phyloP scores from a whole-genome alignment of 2,797 vertebrate species.

The Siniperca undulata region DNA sequence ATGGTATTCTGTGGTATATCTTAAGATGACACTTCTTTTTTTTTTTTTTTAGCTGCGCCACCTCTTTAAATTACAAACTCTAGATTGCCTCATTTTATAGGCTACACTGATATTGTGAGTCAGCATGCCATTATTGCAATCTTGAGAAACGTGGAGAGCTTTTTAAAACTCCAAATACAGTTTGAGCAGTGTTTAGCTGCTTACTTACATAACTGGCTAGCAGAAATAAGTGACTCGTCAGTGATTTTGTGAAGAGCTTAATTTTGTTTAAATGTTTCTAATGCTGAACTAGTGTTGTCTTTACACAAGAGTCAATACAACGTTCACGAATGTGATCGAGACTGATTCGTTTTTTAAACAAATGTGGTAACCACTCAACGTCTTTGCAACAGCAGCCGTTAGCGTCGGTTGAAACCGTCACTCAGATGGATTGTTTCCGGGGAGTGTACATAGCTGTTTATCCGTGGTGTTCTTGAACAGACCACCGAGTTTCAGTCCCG shows the following conservation, averaged over 20 bases:
- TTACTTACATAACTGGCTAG: not conserved
- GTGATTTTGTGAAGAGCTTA: not conserved
- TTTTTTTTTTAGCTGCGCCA: not conserved
- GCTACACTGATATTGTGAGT: no score
- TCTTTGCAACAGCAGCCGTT: not conserved
- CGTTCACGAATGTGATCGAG: not conserved
- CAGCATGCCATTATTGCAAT: not conserved
- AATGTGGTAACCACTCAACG: not conserved
- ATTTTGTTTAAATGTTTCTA: not conserved
- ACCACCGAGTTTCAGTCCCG: conserved; percentile 17
- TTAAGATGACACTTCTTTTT: not conserved
- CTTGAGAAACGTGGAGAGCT: not conserved
- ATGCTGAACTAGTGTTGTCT: not conserved
- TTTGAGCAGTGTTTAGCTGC: not conserved
- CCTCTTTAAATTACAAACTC: not conserved
- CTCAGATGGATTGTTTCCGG: conserved; percentile 46
- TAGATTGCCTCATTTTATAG: not conserved
- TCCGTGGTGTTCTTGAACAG: conserved; percentile 55
- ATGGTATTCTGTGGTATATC: not conserved
- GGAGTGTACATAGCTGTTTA: not conserved
- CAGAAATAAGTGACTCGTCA: not conserved
- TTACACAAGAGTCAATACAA: not conserved
- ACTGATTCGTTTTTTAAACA: fast-evolving
- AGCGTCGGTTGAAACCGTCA: conserved; percentile 26
- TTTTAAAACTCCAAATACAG: not conserved